Conservation (phyloP, 2,113 vertebrate genomes). For the Stomatorhinus ivindoensis region DNA sequence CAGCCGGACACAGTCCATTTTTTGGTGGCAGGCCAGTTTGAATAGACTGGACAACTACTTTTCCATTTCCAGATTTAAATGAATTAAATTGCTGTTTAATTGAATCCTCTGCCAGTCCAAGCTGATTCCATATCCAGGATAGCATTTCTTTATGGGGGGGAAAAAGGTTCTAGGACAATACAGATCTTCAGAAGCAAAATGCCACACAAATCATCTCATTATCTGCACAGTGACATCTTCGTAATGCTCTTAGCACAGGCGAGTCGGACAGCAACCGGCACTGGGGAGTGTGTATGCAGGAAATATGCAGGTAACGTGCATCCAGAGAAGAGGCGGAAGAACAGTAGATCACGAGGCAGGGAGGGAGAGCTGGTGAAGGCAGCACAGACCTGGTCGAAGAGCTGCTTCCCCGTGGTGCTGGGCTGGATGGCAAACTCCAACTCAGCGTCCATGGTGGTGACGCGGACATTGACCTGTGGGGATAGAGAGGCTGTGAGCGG, state of each 20-base stretch:
- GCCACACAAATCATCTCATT: neutral
- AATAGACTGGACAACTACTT: neutral
- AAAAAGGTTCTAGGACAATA: neutral
- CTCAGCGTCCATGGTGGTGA: constrained; percentile 94
- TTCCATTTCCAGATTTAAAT: neutral
- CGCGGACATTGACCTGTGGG: constrained; percentile 84
- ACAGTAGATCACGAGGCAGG: neutral
- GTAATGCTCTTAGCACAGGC: neutral
- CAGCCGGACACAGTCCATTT: neutral
- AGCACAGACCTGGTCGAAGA: constrained; percentile 87
- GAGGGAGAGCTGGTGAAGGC: neutral
- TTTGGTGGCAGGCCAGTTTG: neutral
- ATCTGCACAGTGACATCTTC: neutral
- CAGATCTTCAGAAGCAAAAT: neutral
- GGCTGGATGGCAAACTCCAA: constrained; percentile 96
- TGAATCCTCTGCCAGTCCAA: neutral
- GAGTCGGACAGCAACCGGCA: neutral
- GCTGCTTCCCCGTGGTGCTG: constrained; percentile 87
- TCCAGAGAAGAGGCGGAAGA: neutral
- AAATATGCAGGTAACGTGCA: neutral
- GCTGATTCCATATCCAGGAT: neutral
- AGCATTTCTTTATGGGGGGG: neutral
- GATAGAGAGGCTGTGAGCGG: neutral
- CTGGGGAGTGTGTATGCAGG: neutral
- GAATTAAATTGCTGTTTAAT: neutral